A percentile compares a stretch with the other conserved stretches of the same genome.
These are phyloP conservation scores for Adrianichthys oophorus DNA, from an alignment of 2,797 vertebrate species.

Conservation along the genomic window DNA sequence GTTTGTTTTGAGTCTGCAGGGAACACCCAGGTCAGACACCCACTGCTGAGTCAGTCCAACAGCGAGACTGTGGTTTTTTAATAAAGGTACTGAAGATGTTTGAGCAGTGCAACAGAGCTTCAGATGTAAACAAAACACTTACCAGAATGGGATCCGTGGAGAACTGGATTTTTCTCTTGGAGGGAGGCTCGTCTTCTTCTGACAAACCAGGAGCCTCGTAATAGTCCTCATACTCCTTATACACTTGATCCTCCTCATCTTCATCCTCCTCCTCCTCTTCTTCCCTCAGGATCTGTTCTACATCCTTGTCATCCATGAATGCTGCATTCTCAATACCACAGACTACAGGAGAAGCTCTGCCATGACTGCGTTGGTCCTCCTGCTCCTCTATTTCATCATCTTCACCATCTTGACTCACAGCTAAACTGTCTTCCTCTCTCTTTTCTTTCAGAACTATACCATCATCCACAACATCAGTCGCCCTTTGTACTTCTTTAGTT, in stretches of 20 bases:
- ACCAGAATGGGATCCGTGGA: constrained; percentile 88
- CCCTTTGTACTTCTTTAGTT: constrained; percentile 23
- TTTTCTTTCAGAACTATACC: constrained; percentile 41
- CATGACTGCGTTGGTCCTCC: constrained; percentile 61
- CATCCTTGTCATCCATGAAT: constrained; percentile 87
- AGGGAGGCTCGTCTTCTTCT: constrained; percentile 84
- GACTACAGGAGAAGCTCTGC: constrained; percentile 71
- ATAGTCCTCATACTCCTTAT: constrained; percentile 75
- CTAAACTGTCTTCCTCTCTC: constrained; percentile 19
- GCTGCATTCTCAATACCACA: constrained; percentile 91
- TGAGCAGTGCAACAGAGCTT: constrained; percentile 23
- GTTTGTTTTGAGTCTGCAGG: constrained; percentile 44
- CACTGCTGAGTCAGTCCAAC: constrained; percentile 42
- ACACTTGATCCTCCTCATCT: constrained; percentile 65
- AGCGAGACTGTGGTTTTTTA: constrained; percentile 29
- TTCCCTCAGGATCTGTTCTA: constrained; percentile 75
- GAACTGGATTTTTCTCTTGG: constrained; percentile 85
- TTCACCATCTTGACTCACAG: constrained; percentile 26
- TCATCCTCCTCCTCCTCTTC: constrained; percentile 65
- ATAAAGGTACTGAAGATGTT: constrained; percentile 14
- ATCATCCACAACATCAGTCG: constrained; percentile 39
- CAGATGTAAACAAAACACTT: constrained; percentile 46
- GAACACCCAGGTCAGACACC: constrained; percentile 47
- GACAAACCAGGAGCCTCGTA: constrained; percentile 86
- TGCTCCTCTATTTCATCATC: constrained; percentile 63